These are phyloP conservation scores for Dryocosmus kuriphilus DNA, from an alignment of 2,888 invertebrate genomes.

Conservation along the genomic window DNA sequence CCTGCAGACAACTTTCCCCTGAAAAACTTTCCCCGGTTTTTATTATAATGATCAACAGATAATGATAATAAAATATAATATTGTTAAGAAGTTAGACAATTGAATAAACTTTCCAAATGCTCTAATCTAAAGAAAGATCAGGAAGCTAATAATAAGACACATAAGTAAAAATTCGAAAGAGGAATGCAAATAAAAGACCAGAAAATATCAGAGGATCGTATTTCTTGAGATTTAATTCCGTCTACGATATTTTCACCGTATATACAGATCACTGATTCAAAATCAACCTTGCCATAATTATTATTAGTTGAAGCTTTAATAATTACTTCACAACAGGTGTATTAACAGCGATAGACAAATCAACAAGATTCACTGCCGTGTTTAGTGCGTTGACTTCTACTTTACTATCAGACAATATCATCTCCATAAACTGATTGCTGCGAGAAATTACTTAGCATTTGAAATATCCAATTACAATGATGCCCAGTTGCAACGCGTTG, in stretches of 20 bases:
- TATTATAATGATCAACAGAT: not conserved
- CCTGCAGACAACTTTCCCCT: not conserved
- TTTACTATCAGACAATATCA: constrained; percentile 36
- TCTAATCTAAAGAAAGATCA: not conserved
- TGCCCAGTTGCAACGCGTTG: constrained; percentile 20
- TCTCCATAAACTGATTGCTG: constrained; percentile 25
- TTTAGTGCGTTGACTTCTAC: constrained; percentile 30
- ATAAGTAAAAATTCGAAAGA: not conserved
- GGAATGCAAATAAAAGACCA: not conserved
- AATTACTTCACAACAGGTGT: constrained; percentile 9
- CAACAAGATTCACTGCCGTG: constrained; percentile 16
- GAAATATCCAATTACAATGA: constrained; percentile 40
- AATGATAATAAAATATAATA: not conserved
- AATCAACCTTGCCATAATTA: not conserved
- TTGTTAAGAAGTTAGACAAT: not conserved
- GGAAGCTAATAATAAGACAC: not conserved
- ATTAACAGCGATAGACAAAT: constrained; percentile 34
- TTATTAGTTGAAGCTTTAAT: constrained; percentile 14
- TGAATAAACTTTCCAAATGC: not conserved
- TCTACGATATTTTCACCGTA: not conserved
- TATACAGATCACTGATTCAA: not conserved
- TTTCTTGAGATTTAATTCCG: not conserved
- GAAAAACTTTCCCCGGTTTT: not conserved
- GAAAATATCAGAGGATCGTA: not conserved
- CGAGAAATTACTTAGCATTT: constrained; percentile 32